Conservation (phyloP, 2,888 invertebrate genomes). For the Melolontha melolontha region DNA sequence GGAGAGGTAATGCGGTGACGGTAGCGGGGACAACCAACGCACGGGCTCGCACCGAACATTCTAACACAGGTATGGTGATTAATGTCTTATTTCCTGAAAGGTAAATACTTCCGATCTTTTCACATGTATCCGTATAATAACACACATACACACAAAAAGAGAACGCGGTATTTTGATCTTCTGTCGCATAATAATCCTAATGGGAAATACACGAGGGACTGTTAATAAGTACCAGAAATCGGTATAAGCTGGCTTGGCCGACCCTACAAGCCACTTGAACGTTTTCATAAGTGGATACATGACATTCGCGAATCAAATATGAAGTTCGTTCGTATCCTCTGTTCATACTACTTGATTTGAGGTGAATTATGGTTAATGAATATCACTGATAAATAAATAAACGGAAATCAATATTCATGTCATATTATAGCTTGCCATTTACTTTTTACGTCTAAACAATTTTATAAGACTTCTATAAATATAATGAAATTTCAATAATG, state of each 20-base stretch:
- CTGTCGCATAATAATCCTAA: conserved; percentile 22
- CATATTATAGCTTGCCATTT: no score
- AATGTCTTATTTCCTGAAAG: conserved; percentile 51
- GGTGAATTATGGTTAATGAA: no score
- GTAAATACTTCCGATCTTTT: conserved; percentile 46
- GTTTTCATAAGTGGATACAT: no score
- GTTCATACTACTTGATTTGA: no score
- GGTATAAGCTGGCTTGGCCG: background rate
- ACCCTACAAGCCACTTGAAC: no score
- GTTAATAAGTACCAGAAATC: conserved; percentile 2
- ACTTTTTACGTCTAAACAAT: no score
- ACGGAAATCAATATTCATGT: no score
- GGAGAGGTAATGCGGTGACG: background rate
- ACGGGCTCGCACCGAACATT: conserved; percentile 18
- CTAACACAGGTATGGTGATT: conserved; percentile 44
- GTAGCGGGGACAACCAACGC: background rate
- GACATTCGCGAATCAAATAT: no score
- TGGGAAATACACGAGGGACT: conserved; percentile 6
- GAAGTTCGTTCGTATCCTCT: no score
- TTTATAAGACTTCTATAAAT: no score
- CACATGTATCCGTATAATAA: conserved; percentile 17
- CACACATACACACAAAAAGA: conserved; percentile 6
- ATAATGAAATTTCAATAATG: no score
- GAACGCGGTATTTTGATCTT: conserved; percentile 19
- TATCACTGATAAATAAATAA: no score